Conservation (phyloP, 2,797 vertebrate genomes). For the Hephaestus fuliginosus region DNA sequence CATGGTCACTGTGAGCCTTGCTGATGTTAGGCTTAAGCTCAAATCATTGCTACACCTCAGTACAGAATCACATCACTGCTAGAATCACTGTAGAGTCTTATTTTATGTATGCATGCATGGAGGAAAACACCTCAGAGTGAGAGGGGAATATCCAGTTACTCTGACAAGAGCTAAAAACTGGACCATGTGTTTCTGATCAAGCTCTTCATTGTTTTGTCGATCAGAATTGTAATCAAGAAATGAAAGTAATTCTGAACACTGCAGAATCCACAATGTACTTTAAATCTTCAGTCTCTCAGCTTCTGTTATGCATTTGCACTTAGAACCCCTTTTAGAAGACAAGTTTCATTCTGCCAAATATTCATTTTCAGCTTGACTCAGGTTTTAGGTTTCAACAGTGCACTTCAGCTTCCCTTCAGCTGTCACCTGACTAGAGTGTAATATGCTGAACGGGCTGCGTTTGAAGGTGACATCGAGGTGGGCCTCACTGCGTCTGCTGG, state of each 20-base stretch:
- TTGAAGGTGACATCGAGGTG: slow-evolving; percentile 56
- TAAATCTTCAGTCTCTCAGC: not conserved
- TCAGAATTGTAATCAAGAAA: not conserved
- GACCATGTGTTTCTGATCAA: not conserved
- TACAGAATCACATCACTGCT: too few species aligned
- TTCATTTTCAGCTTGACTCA: not conserved
- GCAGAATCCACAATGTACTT: not conserved
- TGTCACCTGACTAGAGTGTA: slow-evolving; percentile 11
- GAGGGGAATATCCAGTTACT: not conserved
- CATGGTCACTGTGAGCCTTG: not conserved
- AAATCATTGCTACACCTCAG: too few species aligned
- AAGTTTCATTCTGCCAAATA: not conserved
- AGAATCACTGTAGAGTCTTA: not conserved
- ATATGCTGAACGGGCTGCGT: slow-evolving; percentile 9
- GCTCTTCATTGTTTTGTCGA: not conserved
- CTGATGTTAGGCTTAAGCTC: not conserved
- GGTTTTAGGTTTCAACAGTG: not conserved
- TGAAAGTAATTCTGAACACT: not conserved
- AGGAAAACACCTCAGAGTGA: not conserved
- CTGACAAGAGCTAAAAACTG: not conserved
- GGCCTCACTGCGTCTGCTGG: slow-evolving; percentile 45
- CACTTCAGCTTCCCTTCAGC: not conserved
- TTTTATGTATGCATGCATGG: not conserved
- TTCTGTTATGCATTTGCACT: not conserved
- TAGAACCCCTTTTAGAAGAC: not conserved